These are phyloP conservation scores for Petrocephalus schoutedeni DNA, from an alignment of 2,797 vertebrate species.

Conservation along the genomic window DNA sequence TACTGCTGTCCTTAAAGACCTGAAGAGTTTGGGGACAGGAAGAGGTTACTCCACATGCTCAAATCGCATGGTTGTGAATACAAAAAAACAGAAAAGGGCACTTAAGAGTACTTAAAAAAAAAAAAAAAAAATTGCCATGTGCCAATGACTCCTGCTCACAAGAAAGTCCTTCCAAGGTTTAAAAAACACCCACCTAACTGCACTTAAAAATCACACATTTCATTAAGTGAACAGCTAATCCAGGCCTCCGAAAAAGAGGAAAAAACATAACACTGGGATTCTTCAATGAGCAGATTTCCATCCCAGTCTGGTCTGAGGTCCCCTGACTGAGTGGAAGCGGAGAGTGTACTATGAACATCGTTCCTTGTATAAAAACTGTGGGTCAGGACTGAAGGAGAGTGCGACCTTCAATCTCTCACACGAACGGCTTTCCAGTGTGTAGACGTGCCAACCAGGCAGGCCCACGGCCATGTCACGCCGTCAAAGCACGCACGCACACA, in stretches of 20 bases:
- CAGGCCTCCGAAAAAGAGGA: background rate
- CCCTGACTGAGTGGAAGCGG: background rate
- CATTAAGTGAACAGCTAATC: conserved; percentile 6
- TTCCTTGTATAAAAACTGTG: background rate
- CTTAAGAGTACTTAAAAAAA: conserved; percentile 19
- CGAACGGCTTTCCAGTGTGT: background rate
- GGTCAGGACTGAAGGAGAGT: background rate
- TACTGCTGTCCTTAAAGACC: background rate
- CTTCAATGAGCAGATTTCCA: background rate
- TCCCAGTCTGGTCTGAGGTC: background rate
- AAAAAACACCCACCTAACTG: background rate
- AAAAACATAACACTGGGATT: background rate
- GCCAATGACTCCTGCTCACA: background rate
- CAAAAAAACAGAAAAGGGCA: background rate
- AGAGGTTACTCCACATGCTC: conserved; percentile 22
- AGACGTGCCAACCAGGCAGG: background rate
- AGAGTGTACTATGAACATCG: background rate
- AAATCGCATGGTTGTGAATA: conserved; percentile 18
- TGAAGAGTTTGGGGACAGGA: background rate
- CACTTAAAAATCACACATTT: background rate
- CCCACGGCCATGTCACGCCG: no score
- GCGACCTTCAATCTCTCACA: background rate
- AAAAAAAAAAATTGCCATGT: background rate
- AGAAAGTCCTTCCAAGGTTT: background rate
- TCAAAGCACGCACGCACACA: background rate